Evolutionary conservation across 2,888 invertebrate species (phyloP), one percentile per base, ranked within the genome.

Genomic region (Malthinus seriepunctatus): DNA sequence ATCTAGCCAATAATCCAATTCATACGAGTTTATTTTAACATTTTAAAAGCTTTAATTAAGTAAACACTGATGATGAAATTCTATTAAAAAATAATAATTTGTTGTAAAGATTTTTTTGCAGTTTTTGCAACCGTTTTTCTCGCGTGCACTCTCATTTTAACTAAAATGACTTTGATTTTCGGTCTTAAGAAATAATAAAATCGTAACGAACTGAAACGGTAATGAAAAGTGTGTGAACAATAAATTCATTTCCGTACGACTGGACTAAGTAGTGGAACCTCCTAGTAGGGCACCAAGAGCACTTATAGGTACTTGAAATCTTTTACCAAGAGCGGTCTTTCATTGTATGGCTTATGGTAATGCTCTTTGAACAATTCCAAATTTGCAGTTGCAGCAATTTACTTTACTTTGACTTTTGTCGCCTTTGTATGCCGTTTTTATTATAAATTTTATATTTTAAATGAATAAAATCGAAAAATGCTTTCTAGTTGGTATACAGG

Each of bases 341-440:
- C 67, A 72, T 72, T 72, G 72, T 72, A 63, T 64, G 69, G 67
- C 71, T 60, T 70, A 72, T 72, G 71, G 68, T 73, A 73, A 73
- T 73, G 69, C 70, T 64, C 71, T 73, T 71, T 73, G 51, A 60
- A 48, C 60, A 15, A 47, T 56, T 60, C 51, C 68, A 67, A 67
- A 71, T 70, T 71, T 71, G 70, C 71, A 69, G 67, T 67, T 62
- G 63, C 66, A 67, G 71, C 71, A 69, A 68, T 69, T 71, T 71
- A 59, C 54, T 66, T 63, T 63, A 51, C 63, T 66, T 68, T 71
- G 69, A 70, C 70, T 70, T 71, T 69, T 66, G 63, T 62, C 63
- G 60, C 65, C 68, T 62, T 60, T 60, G 53, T 58, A 48, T 46
- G 12, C 50, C 50, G 37, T 42, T 60, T 23, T 53, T 48, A 56